Base-by-base conservation (phyloP, 2,888 invertebrate genomes). In the Crematogaster levior region DNA sequence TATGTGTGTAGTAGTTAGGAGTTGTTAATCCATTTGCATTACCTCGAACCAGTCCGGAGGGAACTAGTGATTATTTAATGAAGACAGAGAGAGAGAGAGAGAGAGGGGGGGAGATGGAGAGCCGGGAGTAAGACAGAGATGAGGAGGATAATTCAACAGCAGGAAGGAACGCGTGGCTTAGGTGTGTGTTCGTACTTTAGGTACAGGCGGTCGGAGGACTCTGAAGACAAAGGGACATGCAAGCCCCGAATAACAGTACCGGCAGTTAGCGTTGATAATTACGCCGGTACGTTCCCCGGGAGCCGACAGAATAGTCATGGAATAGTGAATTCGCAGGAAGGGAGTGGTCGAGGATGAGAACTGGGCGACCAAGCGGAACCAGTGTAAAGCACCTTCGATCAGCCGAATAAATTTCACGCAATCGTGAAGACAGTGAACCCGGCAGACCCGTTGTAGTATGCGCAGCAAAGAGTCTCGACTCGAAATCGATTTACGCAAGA, bases 201-300 rank as follows among this genome's bases (percentile, higher is more conserved):
- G 51, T 77, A 70, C 61, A 68, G 53, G 53, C 63, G n/a, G 65
- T 58, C 70, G 51, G 70, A 70, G 74, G 84, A 85, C 73, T 79
- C 66, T 21, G 74, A 79, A 87, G 84, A 89, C 88, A 89, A 89
- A 88, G 88, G 84, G 73, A 83, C 81, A 86, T 82, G 81, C 83
- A 83, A 85, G 88, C 43, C 80, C 40, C 81, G 85, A 85, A 86
- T 90, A 92, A 91, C 91, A 91, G 90, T 91, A 90, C 88, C 86
- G 84, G 90, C 88, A 91, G 91, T 91, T 92, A 91, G 89, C 86
- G 86, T 81, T 88, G 90, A 87, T 92, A 91, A 92, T 92, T 92
- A 91, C 88, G 85, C 72, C 77, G 81, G 83, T 85, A 82, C 87
- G 86, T 86, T 89, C 83, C 75, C 84, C 81, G 88, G 85, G 88